Conservation (phyloP, 2,113 vertebrate species). For the Oenanthe melanoleuca region DNA sequence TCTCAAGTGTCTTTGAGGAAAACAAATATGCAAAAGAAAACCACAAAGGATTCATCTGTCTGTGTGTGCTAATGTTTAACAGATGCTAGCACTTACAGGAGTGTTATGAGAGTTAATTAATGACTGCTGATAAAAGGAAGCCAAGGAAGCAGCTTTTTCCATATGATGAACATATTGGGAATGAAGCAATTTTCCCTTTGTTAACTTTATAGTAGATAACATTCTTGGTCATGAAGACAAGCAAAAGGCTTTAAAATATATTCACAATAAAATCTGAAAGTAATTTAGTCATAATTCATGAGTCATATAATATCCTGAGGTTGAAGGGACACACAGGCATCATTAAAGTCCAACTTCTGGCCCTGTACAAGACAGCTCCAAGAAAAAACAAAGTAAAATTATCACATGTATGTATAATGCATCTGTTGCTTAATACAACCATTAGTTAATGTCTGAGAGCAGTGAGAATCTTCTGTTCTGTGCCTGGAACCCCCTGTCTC, state of each 20-base stretch:
- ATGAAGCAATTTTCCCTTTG: not conserved
- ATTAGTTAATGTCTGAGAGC: not conserved
- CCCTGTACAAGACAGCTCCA: not conserved
- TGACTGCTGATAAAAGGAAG: not conserved
- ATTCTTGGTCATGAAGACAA: not conserved
- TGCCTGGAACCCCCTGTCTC: not conserved
- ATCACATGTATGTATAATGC: not conserved
- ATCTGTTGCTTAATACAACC: not conserved
- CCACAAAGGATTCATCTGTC: constrained; percentile 6
- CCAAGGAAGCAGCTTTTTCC: not conserved
- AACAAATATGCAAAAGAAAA: not conserved
- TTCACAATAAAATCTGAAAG: not conserved
- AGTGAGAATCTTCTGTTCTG: not conserved
- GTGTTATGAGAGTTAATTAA: constrained; percentile 47
- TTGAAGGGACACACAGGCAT: not conserved
- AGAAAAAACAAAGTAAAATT: not conserved
- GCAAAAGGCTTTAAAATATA: not conserved
- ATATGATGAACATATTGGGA: not conserved
- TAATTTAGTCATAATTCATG: not conserved
- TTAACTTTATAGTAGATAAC: not conserved
- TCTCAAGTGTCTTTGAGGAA: not conserved
- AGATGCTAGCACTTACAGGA: constrained; percentile 28
- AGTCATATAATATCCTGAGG: not conserved
- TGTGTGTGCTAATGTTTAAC: constrained; percentile 4
- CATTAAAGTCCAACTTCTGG: not conserved